Conservation (phyloP, 2,888 invertebrate species). For the Listrodromus nycthemerus region DNA sequence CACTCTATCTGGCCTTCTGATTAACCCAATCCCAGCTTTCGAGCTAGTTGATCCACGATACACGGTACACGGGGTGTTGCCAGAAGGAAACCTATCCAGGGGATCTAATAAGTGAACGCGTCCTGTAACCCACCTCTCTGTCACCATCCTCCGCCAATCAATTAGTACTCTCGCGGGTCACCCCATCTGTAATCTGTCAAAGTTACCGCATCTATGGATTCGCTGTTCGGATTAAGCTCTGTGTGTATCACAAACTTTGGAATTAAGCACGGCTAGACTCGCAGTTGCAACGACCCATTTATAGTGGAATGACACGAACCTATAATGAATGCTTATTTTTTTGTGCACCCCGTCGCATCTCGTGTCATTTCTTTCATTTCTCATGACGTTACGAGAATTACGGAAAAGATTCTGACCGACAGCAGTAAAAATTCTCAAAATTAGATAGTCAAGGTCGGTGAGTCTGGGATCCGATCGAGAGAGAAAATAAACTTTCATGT, state of each 20-base stretch:
- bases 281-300: slow-evolving; percentile 11
- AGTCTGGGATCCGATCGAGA: not conserved
- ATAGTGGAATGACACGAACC: not conserved
- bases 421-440: too few species aligned
- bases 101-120: slow-evolving; percentile 54
- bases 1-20: slow-evolving; percentile 24
- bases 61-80: not conserved
- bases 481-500: not conserved
- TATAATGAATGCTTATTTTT: not conserved
- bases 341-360: not conserved
- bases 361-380: too few species aligned
- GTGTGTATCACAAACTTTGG: slow-evolving; percentile 39
- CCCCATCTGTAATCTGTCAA: slow-evolving; percentile 53
- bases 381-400: too few species aligned
- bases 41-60: not conserved
- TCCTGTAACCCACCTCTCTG: slow-evolving; percentile 45
- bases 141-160: slow-evolving; percentile 42
- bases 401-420: too few species aligned
- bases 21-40: slow-evolving; percentile 27
- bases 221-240: slow-evolving; percentile 18
- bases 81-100: slow-evolving; percentile 33
- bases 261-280: slow-evolving; percentile 27
- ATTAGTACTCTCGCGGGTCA: slow-evolving; percentile 53
- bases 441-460: too few species aligned
- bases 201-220: slow-evolving; percentile 46